A percentile compares a stretch with the other conserved stretches of the same genome.
Conservation (phyloP, 2,797 vertebrate genomes). For the Schizopygopsis malacanthus region DNA sequence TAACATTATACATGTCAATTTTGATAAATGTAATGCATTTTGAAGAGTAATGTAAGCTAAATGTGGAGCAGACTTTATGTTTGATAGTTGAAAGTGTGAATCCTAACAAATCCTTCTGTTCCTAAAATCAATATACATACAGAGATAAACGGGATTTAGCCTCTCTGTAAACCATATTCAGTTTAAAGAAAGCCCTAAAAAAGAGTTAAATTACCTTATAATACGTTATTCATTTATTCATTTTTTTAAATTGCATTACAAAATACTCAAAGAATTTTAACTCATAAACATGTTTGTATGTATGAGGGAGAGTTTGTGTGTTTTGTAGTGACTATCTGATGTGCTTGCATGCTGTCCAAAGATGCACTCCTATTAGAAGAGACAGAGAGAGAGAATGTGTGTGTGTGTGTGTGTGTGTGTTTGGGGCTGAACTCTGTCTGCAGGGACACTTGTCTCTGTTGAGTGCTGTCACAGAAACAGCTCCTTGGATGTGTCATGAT, state of each 20-base stretch:
- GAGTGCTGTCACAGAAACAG: constrained; percentile 82
- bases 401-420: constrained; percentile 2
- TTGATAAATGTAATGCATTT: too few species aligned
- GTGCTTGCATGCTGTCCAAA: constrained; percentile 61
- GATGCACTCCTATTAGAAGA: constrained; percentile 81
- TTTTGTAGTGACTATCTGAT: constrained; percentile 71
- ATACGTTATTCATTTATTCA: not conserved
- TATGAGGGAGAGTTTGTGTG: constrained; percentile 65
- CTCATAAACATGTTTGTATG: constrained; percentile 36
- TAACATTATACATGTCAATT: too few species aligned
- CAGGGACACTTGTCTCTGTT: constrained; percentile 69
- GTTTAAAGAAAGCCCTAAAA: not conserved
- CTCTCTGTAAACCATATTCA: not conserved
- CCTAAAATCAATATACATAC: not conserved
- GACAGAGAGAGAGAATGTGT: constrained; percentile 61
- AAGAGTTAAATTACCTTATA: not conserved
- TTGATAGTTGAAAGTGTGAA: not conserved
- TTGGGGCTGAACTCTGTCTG: constrained; percentile 63
- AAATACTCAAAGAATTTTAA: not conserved
- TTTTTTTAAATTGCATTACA: not conserved
- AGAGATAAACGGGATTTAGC: not conserved
- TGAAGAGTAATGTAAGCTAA: not conserved
- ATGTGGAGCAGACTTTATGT: not conserved
- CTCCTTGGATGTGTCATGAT: constrained; percentile 77
- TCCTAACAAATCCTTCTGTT: not conserved